Evolutionary conservation across 2,797 vertebrate genomes (phyloP).

Genomic region (Onychomys leucogaster): DNA sequence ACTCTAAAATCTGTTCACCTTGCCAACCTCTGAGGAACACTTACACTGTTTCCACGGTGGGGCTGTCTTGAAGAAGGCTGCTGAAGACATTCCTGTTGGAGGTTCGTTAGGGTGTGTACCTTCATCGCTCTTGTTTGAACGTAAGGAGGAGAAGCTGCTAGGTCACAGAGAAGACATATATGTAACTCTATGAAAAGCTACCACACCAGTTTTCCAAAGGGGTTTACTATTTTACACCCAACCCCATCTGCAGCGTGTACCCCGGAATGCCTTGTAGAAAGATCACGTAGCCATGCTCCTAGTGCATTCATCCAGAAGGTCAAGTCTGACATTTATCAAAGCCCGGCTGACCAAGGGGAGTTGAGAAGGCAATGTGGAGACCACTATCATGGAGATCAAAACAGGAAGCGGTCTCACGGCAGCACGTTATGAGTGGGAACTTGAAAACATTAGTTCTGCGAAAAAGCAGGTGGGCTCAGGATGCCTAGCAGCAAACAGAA

Average conservation of each 20-base stretch:
- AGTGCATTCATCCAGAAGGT: background rate
- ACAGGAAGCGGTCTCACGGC: background rate
- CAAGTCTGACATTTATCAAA: background rate
- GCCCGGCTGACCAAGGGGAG: background rate
- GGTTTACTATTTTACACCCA: background rate
- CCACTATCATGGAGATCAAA: background rate
- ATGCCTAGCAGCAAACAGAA: background rate
- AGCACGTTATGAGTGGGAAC: background rate
- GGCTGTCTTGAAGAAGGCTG: background rate
- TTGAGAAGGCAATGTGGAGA: background rate
- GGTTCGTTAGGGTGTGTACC: background rate
- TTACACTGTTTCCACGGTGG: background rate
- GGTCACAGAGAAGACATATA: background rate
- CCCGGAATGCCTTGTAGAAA: background rate
- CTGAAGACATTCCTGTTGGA: background rate
- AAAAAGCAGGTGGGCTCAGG: background rate
- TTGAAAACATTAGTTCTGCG: background rate
- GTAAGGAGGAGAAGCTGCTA: background rate
- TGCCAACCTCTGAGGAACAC: background rate
- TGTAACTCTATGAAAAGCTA: background rate
- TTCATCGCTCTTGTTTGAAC: slow-evolving; percentile 20
- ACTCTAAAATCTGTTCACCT: background rate
- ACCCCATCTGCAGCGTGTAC: background rate
- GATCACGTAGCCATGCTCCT: background rate
- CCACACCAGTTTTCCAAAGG: background rate